Percentiles rank a stretch among this genome's conserved stretches.
phyloP scores from a whole-genome alignment of 2,888 invertebrate species.

The Dorcus hopei region DNA sequence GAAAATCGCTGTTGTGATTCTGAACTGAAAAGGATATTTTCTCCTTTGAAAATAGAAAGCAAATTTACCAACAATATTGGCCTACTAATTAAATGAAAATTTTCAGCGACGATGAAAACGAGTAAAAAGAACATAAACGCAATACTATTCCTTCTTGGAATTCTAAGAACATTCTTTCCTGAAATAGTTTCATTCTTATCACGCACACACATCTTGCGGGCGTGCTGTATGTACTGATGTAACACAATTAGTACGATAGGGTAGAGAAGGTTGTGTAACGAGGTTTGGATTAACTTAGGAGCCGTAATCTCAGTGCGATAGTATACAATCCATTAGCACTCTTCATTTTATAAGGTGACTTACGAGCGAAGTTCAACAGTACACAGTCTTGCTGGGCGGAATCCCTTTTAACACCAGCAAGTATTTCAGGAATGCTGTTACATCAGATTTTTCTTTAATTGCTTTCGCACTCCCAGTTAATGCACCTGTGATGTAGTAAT shows the following conservation, averaged over 20 bases:
- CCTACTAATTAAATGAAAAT: no score
- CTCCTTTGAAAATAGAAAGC: no score
- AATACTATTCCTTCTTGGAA: no score
- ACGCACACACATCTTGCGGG: slow-evolving; percentile 28
- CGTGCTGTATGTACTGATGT: slow-evolving; percentile 27
- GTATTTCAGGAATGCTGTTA: slow-evolving; percentile 5
- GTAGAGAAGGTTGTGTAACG: slow-evolving; percentile 25
- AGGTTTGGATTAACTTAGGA: slow-evolving; percentile 29
- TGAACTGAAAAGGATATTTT: no score
- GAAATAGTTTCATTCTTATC: slow-evolving; percentile 22
- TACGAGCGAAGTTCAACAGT: slow-evolving; percentile 12
- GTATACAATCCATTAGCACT: slow-evolving; percentile 26
- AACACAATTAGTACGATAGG: slow-evolving; percentile 30
- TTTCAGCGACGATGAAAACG: not conserved
- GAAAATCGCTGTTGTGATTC: no score
- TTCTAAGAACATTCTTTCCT: not conserved
- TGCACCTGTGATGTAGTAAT: no score
- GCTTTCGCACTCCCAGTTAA: no score
- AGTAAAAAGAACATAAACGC: not conserved
- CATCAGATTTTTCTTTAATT: not conserved
- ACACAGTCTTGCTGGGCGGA: slow-evolving; percentile 3
- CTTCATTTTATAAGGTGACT: slow-evolving; percentile 23
- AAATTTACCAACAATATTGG: no score
- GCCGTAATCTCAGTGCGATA: slow-evolving; percentile 19
- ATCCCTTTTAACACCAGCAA: slow-evolving; percentile 9